phyloP scores from a whole-genome alignment of 2,113 vertebrate genomes.

The Pogonocichla stellata region DNA sequence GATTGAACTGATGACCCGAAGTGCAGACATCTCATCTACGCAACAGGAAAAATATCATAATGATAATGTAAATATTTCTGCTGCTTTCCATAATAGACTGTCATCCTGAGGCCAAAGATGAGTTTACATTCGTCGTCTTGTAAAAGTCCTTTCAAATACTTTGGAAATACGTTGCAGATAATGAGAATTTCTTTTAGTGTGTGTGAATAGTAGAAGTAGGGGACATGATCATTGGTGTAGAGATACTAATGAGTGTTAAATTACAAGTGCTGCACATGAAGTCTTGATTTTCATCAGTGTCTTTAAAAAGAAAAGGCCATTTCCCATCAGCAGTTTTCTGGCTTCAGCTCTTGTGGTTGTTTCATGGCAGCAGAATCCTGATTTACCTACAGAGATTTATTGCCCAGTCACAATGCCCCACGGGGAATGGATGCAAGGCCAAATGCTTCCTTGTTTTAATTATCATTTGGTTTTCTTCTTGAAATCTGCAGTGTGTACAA shows the following conservation, averaged over 20 bases:
- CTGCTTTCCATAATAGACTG: not conserved
- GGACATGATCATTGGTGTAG: not conserved
- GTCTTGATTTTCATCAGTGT: not conserved
- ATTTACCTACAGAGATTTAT: not conserved
- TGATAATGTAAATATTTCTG: not conserved
- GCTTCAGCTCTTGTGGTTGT: not conserved
- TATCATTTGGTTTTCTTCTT: not conserved
- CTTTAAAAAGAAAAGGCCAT: not conserved
- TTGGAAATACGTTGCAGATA: not conserved
- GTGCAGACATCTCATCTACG: not conserved
- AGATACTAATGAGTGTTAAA: not conserved
- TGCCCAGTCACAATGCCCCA: not conserved
- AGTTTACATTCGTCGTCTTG: not conserved
- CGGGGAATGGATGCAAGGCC: not conserved
- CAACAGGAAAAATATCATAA: not conserved
- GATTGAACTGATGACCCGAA: not conserved
- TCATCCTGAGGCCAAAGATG: not conserved
- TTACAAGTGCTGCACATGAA: not conserved
- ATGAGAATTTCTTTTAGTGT: not conserved
- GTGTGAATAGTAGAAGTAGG: not conserved
- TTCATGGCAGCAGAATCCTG: not conserved
- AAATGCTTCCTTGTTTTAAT: not conserved
- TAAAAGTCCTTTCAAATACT: not conserved
- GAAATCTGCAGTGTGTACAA: not conserved
- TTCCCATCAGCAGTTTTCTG: not conserved